Percentiles rank a stretch among this genome's conserved stretches.
These are phyloP conservation scores for Capitulum mitella DNA, from an alignment of 2,888 invertebrate genomes.

Conservation along the genomic window DNA sequence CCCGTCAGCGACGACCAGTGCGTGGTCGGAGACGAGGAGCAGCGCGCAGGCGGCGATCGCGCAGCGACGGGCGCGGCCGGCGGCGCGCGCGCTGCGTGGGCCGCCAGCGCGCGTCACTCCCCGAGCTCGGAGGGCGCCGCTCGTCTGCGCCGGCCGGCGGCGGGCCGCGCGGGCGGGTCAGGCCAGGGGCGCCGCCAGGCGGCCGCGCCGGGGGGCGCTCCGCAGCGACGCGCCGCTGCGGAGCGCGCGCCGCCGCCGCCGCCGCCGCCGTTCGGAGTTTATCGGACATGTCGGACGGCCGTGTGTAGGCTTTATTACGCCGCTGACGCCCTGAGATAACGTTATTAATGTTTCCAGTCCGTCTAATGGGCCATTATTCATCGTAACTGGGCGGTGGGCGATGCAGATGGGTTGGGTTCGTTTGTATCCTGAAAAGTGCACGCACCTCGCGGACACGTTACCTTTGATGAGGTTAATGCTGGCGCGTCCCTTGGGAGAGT, in stretches of 20 bases:
- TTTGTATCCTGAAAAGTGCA: background rate
- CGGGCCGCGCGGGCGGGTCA: background rate
- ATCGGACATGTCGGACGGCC: background rate
- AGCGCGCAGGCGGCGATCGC: too few relatives aligned
- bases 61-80: too few relatives aligned
- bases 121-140: too few relatives aligned
- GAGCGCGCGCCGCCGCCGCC: background rate
- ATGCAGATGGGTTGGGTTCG: background rate
- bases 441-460: too few relatives aligned
- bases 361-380: background rate
- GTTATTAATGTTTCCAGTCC: background rate
- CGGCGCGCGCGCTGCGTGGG: too few relatives aligned
- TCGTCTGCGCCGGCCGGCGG: too few relatives aligned
- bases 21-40: too few relatives aligned
- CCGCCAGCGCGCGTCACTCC: too few relatives aligned
- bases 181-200: background rate
- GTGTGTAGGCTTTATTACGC: conserved; percentile 1
- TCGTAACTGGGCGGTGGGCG: background rate
- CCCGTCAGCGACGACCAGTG: too few relatives aligned
- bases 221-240: background rate
- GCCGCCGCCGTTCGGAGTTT: background rate
- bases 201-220: background rate
- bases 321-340: conserved; percentile 4
- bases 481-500: too few relatives aligned
- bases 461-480: too few relatives aligned